A percentile compares a stretch with the other conserved stretches of the same genome.
Conservation (phyloP, 2,113 vertebrate genomes). For the Sialia sialis region DNA sequence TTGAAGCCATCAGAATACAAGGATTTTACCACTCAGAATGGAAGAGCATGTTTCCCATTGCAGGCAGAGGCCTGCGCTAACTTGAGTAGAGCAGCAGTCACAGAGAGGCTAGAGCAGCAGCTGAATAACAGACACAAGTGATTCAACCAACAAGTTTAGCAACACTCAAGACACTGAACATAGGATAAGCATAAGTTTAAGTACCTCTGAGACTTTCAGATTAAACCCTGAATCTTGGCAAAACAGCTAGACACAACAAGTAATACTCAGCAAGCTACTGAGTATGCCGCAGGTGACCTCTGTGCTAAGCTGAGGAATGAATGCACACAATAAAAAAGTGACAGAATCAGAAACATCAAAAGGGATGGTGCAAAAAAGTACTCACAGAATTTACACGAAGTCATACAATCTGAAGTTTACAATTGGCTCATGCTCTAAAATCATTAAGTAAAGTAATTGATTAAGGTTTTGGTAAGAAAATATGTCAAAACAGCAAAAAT, state of each 20-base stretch:
- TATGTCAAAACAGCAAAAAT: neutral
- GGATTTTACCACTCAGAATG: neutral
- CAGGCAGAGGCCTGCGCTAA: neutral
- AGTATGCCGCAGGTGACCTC: neutral
- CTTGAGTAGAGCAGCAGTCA: accelerated
- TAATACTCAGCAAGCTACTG: neutral
- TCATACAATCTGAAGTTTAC: neutral
- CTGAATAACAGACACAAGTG: neutral
- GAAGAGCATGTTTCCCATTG: accelerated
- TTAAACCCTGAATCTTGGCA: neutral
- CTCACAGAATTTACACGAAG: neutral
- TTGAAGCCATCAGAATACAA: neutral
- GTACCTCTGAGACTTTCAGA: neutral
- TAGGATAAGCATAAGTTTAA: neutral
- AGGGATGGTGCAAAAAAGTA: neutral
- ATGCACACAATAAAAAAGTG: neutral
- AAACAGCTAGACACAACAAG: neutral
- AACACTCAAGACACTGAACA: neutral
- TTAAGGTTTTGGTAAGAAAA: neutral
- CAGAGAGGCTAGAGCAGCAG: neutral
- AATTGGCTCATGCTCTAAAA: neutral
- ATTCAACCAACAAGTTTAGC: neutral
- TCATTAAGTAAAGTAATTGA: neutral
- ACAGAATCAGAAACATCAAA: neutral
- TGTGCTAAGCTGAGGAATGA: neutral